These are phyloP conservation scores for Tiliqua scincoides DNA, from an alignment of 2,113 vertebrate genomes.

Conservation along the genomic window DNA sequence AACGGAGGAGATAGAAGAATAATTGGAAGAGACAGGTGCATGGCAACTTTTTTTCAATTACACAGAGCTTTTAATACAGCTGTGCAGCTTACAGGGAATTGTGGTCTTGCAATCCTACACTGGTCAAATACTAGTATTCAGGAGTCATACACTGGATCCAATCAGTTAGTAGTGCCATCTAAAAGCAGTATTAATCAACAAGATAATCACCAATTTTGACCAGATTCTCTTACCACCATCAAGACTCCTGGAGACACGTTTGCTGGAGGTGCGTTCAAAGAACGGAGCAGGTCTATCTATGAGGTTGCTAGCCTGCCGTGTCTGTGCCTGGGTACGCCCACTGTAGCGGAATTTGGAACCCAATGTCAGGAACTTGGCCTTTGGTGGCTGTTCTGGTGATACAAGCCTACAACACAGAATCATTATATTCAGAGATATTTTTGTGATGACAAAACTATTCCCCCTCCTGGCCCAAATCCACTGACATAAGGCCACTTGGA, in stretches of 20 bases:
- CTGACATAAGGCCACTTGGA: no score
- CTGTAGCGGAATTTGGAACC: conserved; percentile 92
- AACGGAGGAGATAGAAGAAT: no score
- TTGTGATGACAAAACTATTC: not conserved
- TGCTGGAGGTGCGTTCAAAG: conserved; percentile 86
- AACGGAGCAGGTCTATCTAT: conserved; percentile 85
- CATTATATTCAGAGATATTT: not conserved
- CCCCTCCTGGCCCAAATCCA: not conserved
- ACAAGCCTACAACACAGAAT: conserved; percentile 71
- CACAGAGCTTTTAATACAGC: no score
- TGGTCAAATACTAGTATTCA: not conserved
- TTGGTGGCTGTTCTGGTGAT: conserved; percentile 85
- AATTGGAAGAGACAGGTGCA: no score
- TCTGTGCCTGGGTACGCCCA: conserved; percentile 87
- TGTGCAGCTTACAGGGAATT: no score
- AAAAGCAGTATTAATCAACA: no score
- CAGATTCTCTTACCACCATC: conserved; percentile 83
- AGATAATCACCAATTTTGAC: no score
- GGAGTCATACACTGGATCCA: no score
- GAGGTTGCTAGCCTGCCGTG: conserved; percentile 84
- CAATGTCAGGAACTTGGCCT: conserved; percentile 85
- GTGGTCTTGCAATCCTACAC: not conserved
- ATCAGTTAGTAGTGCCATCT: no score
- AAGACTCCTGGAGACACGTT: conserved; percentile 84
- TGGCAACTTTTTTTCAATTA: no score